Evolutionary conservation across 2,888 invertebrate genomes (phyloP).

Genomic region (Diaphora mendica): DNA sequence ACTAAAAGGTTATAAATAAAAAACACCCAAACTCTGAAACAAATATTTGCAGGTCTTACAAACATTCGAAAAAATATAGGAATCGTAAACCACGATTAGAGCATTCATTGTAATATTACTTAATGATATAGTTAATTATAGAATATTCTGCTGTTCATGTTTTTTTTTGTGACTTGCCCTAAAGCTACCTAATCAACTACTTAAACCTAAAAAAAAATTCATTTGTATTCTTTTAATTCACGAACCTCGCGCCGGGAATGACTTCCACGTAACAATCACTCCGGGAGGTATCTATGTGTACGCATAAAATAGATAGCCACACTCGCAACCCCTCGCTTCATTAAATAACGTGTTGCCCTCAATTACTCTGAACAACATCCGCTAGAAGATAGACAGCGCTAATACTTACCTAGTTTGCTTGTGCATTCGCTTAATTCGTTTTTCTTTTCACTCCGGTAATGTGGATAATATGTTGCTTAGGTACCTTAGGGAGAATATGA

Average conservation of each 20-base stretch:
- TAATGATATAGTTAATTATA: too few relatives aligned
- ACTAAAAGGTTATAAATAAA: too few relatives aligned
- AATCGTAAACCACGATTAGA: too few relatives aligned
- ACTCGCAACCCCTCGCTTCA: constrained; percentile 21
- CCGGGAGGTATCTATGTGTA: background rate
- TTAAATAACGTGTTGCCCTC: constrained; percentile 40
- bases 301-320: constrained; percentile 30
- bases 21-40: too few relatives aligned
- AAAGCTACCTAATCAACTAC: too few relatives aligned
- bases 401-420: constrained; percentile 43
- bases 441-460: constrained; percentile 32
- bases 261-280: background rate
- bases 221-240: background rate
- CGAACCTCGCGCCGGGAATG: too few relatives aligned
- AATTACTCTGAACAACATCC: constrained; percentile 45
- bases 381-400: constrained; percentile 42
- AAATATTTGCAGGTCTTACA: too few relatives aligned
- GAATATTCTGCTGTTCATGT: too few relatives aligned
- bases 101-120: too few relatives aligned
- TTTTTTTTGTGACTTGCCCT: too few relatives aligned
- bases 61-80: too few relatives aligned
- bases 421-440: constrained; percentile 44
- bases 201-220: too few relatives aligned
- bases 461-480: constrained; percentile 21
- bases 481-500: constrained; percentile 4